Base-by-base conservation (phyloP, 2,888 invertebrate species). In the Arge pagana region DNA sequence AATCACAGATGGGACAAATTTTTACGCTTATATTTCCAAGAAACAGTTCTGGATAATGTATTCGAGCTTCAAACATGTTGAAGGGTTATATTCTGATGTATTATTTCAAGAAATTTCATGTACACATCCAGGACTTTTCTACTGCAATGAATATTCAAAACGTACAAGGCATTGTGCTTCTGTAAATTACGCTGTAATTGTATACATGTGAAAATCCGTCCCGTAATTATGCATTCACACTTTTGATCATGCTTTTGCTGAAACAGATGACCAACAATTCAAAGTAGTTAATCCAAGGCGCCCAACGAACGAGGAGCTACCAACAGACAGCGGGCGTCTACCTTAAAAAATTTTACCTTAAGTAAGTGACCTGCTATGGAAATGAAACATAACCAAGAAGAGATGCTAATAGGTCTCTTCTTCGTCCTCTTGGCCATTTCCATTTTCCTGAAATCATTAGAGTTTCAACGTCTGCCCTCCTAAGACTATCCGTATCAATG, bases 361-460 rank as follows among this genome's bases (percentile, higher is more conserved):
- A 45, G 43, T 33, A 54, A 62, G 57, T 59, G 59, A 55, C 57
- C 59, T 60, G 61, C 57, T 59, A 60, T 59, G 57, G 56, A 62
- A 64, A 63, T 61, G 59, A 61, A 60, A 56, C 57, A 63, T 59
- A 56, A 60, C 60, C 54, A 57, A 61, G 55, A 58, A 58, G 62
- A 50, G 36, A 59, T 60, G 64, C 60, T 68, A 66, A 65, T 65
- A 66, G 54, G 61, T 65, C 52, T 65, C 60, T 63, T 65, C 64
- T 55, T 53, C 59, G 55, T 61, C 59, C 57, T 65, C 63, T 54
- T 66, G 60, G 58, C 56, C 60, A 59, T 60, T 59, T 62, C 60
- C 60, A 62, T 59, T 60, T 54, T 64, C 67, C 69, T 69, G 69
- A 67, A 68, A 69, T 64, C 62, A 68, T 67, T 59, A 57, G 56